phyloP scores from a whole-genome alignment of 2,888 invertebrate genomes.

The Pachycephus smyrnensis region DNA sequence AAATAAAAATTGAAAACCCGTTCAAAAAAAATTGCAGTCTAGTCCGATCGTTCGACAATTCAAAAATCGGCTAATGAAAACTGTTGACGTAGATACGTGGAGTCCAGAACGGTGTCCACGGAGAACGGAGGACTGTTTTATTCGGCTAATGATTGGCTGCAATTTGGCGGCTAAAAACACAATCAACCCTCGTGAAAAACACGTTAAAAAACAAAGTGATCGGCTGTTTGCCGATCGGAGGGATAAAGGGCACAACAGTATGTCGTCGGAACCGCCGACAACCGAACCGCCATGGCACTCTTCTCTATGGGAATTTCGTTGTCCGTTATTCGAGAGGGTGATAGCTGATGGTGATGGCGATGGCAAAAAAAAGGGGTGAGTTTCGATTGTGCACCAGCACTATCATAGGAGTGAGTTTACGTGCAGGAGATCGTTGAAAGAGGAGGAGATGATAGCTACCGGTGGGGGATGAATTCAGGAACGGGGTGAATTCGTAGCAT shows the following conservation, averaged over 20 bases:
- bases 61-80: too few species aligned
- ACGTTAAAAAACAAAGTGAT: slow-evolving; percentile 46
- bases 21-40: too few species aligned
- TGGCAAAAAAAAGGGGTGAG: slow-evolving; percentile 1
- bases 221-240: background rate
- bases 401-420: slow-evolving; percentile 24
- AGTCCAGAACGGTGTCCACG: too few species aligned
- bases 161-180: slow-evolving; percentile 53
- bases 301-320: slow-evolving; percentile 38
- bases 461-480: background rate
- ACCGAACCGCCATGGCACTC: background rate
- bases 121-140: slow-evolving; percentile 23
- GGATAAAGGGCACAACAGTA: background rate
- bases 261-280: too few species aligned
- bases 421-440: slow-evolving; percentile 14
- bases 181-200: slow-evolving; percentile 50
- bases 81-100: too few species aligned
- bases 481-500: slow-evolving; percentile 49
- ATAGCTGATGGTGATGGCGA: background rate
- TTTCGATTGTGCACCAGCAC: slow-evolving; percentile 30
- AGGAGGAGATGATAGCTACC: slow-evolving; percentile 27
- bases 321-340: slow-evolving; percentile 28
- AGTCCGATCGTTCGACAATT: too few species aligned
- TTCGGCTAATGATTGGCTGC: slow-evolving; percentile 54
- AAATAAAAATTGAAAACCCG: too few species aligned